Evolutionary conservation across 1,140 invertebrate genomes (phyloP).

Genomic region (Asbolus verrucosus): DNA sequence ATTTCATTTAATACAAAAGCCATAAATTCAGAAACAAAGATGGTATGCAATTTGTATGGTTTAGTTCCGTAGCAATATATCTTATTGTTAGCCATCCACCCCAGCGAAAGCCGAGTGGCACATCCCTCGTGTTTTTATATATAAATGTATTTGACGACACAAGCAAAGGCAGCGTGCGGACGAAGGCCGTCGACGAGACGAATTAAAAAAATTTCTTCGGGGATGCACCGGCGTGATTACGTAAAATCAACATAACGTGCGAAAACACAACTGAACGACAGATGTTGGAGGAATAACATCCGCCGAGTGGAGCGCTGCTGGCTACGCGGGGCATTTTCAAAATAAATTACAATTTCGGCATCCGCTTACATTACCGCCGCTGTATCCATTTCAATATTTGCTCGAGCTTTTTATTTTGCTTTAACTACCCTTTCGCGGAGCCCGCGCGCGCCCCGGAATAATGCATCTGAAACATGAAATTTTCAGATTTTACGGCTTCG

Average conservation of each 20-base stretch:
- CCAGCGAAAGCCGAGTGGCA: background rate
- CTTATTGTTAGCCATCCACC: slow-evolving; percentile 24
- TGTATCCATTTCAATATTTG: slow-evolving; percentile 57
- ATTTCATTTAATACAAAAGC: slow-evolving; percentile 39
- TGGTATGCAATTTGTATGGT: slow-evolving; percentile 42
- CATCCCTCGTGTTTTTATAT: background rate
- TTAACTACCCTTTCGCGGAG: slow-evolving; percentile 11
- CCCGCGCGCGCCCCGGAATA: slow-evolving; percentile 15
- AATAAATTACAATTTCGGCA: slow-evolving; percentile 58
- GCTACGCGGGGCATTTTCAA: slow-evolving; percentile 52
- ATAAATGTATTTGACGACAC: background rate
- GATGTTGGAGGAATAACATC: slow-evolving; percentile 52
- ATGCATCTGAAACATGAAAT: slow-evolving; percentile 36
- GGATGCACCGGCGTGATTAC: slow-evolving; percentile 32
- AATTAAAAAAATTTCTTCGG: background rate
- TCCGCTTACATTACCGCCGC: slow-evolving; percentile 49
- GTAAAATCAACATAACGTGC: slow-evolving; percentile 56
- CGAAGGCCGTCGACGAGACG: background rate
- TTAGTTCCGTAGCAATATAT: slow-evolving; percentile 16
- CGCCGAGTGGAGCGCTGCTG: slow-evolving; percentile 40
- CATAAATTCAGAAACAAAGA: slow-evolving; percentile 39
- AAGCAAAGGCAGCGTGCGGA: background rate
- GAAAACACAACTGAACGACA: slow-evolving; percentile 54
- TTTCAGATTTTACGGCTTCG: slow-evolving; percentile 20
- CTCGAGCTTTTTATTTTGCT: slow-evolving; percentile 26